Evolutionary conservation across 2,888 invertebrate genomes (phyloP), one percentile per base, ranked within the genome.

Genomic region (Eupithecia subumbrata): DNA sequence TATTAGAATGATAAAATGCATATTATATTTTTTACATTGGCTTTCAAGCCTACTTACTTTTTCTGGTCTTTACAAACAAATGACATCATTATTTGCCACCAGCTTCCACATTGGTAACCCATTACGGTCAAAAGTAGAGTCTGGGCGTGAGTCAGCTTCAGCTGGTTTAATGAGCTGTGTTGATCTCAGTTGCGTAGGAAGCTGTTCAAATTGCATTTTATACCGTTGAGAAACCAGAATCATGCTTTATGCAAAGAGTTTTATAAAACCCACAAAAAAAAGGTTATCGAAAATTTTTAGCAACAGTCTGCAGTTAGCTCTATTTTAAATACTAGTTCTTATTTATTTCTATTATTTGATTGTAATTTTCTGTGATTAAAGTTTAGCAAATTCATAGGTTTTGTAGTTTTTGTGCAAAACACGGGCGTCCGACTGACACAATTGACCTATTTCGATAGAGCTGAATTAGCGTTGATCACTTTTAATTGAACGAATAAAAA

Each of bases 391-490:
- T 60, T 60, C 60, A 60, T 60, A 60, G 22, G 22, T 60, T 22
- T 60, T 60, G 22, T 60, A 25, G 0, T 1, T 22, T 25, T 14
- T 25, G 25, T 60, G 22, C 56, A 56, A 22, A 22, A 60, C 22
- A 60, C 25, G 12, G 11, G 12, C 60, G 60, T n/a, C 60, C 9
- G 14, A 34, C 48, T 30, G 25, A 69, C 25, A 22, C 60, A 78
- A 67, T 79, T 82, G 82, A 79, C 78, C 74, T 76, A 79, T 80
- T 79, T 79, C 75, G 81, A 79, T 76, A 78, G 76, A 69, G 22
- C 74, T 79, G 78, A 84, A 85, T 84, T 84, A 80, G 77, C 70
- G 80, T 79, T 83, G 81, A 86, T 85, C 83, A 82, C 71, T 78
- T 76, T 83, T 81, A 85, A 85, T 85, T 74, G 34, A 67, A 45